Conservation (phyloP, 2,888 invertebrate genomes). For the Pantelozetes paolii region DNA sequence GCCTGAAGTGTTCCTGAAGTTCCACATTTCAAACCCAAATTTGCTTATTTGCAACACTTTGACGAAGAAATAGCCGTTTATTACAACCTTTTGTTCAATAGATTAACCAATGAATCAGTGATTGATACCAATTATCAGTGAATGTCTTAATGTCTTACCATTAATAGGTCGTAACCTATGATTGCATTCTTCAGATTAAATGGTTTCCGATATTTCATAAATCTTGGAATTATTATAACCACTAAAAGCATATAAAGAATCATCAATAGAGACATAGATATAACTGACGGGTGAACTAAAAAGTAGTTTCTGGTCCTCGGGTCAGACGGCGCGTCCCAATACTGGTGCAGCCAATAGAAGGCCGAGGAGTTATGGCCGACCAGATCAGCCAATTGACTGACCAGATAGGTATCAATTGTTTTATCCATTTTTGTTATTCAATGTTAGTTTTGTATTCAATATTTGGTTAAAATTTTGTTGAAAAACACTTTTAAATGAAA, state of each 20-base stretch:
- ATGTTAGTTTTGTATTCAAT: background rate
- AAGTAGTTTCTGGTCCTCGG: constrained; percentile 18
- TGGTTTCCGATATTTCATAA: constrained; percentile 36
- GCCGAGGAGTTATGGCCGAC: constrained; percentile 26
- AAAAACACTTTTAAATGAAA: background rate
- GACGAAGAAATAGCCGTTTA: constrained; percentile 38
- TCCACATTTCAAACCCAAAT: constrained; percentile 37
- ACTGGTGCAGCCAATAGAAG: constrained; percentile 34
- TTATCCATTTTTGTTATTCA: constrained; percentile 9
- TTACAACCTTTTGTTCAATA: constrained; percentile 21
- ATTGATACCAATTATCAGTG: too few species aligned
- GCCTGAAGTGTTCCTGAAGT: constrained; percentile 29
- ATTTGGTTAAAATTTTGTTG: too few species aligned
- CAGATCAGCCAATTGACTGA: constrained; percentile 23
- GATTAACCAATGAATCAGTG: background rate
- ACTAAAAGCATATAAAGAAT: constrained; percentile 34
- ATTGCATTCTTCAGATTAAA: constrained; percentile 35
- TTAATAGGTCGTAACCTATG: constrained; percentile 39
- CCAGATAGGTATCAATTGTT: constrained; percentile 17
- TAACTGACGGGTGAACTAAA: constrained; percentile 26
- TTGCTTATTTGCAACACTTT: constrained; percentile 22
- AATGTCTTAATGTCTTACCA: constrained; percentile 19
- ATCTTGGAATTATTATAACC: constrained; percentile 18
- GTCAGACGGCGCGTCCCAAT: constrained; percentile 38
- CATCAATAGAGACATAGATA: constrained; percentile 26